phyloP scores from a whole-genome alignment of 2,113 vertebrate species.

The Coreoperca whiteheadi region DNA sequence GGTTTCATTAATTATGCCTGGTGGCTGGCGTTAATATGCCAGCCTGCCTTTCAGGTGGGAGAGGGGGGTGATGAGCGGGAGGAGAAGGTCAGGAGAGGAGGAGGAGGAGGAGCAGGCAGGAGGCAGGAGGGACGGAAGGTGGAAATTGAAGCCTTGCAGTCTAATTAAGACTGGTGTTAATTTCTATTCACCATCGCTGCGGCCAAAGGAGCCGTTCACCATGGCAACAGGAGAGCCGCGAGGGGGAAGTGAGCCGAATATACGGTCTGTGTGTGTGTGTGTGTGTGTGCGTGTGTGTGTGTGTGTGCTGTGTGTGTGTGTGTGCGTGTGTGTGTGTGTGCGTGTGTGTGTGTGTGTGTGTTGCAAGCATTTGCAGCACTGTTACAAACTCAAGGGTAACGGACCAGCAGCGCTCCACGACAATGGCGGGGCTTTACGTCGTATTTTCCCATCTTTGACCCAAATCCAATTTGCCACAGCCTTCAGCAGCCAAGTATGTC shows the following conservation, averaged over 20 bases:
- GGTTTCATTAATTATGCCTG: slow-evolving; percentile 60
- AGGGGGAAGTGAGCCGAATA: slow-evolving; percentile 33
- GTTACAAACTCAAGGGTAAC: slow-evolving; percentile 12
- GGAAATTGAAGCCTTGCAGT: slow-evolving; percentile 67
- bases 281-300: too few relatives aligned
- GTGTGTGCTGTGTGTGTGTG: too few relatives aligned
- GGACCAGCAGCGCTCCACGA: background rate
- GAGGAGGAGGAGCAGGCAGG: slow-evolving; percentile 17
- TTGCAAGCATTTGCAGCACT: slow-evolving; percentile 5
- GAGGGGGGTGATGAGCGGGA: slow-evolving; percentile 21
- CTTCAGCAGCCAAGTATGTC: background rate
- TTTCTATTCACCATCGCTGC: slow-evolving; percentile 65
- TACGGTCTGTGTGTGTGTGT: slow-evolving; percentile 14
- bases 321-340: too few relatives aligned
- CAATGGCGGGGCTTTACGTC: background rate
- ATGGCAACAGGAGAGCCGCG: slow-evolving; percentile 73
- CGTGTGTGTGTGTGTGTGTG: too few relatives aligned
- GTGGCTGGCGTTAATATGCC: slow-evolving; percentile 57
- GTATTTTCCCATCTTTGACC: background rate
- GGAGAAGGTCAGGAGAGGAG: slow-evolving; percentile 46
- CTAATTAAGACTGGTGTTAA: slow-evolving; percentile 81
- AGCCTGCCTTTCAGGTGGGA: slow-evolving; percentile 41
- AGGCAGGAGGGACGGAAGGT: slow-evolving; percentile 51
- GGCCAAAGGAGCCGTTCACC: slow-evolving; percentile 64
- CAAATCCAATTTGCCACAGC: background rate